Evolutionary conservation across 1,140 invertebrate species (phyloP), one percentile per base, ranked within the genome.

Genomic region (Radopholus similis): DNA sequence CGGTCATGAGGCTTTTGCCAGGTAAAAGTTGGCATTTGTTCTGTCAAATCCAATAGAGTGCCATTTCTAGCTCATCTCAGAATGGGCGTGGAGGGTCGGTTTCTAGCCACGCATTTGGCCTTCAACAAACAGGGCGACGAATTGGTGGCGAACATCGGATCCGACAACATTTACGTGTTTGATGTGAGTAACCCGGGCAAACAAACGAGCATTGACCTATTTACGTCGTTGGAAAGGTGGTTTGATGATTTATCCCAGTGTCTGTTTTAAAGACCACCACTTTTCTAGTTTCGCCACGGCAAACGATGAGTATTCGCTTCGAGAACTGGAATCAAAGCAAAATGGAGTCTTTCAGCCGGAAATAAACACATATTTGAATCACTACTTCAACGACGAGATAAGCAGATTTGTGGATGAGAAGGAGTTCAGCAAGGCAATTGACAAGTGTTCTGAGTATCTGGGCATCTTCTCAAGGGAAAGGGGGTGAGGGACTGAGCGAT

Each of bases 111-210:
- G 21, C 63, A 49, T 44, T 34, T 68, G 8, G 65, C 63, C 9
- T 68, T 68, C 42, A 68, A 57, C 54, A 51, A 65, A 42, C 26
- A 3, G 4, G 66, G 66, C 6, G 28, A 68, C 23, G 66, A 68
- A 56, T 8, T 68, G 11, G 34, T 68, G 11, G 63, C 44, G 13
- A 68, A 68, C 40, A 68, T 70, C 35, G 58, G 66, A 26, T 64
- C 60, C 0, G 66, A 68, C 26, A 64, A 68, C 21, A 68, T 68
- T 38, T 68, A 68, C 49, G 66, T 68, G 51, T 68, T 54, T 13
- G 54, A 68, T 55, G 51, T 68, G 2, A 47, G 32, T 3, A 34
- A 47, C 15, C 53, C 60, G 37, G 21, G 51, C 57, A 35, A 13
- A 51, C 21, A 54, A 23, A 2, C 11, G 13, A 40, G 38, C 49